phyloP scores from a whole-genome alignment of 2,113 vertebrate genomes.

The Pao palembangensis region DNA sequence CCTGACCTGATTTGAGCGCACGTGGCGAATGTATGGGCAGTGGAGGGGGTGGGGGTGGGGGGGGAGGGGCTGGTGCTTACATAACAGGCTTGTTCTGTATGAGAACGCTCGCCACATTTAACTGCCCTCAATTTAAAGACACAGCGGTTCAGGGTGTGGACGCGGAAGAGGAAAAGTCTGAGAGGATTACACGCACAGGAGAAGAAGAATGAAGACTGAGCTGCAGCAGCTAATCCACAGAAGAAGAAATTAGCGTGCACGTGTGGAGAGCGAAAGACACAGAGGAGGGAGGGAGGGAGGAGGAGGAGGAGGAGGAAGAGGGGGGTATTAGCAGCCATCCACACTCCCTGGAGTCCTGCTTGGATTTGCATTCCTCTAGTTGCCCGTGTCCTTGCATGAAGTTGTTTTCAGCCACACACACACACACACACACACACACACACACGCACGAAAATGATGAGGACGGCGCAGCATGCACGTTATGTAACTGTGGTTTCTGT shows the following conservation, averaged over 20 bases:
- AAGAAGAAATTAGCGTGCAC: slow-evolving; percentile 11
- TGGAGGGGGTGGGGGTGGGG: slow-evolving; percentile 5
- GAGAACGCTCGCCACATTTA: slow-evolving; percentile 37
- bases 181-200: slow-evolving; percentile 26
- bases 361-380: slow-evolving; percentile 36
- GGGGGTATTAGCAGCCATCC: slow-evolving; percentile 11
- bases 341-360: slow-evolving; percentile 18
- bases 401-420: not conserved
- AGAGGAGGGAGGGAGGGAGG: not conserved
- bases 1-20: slow-evolving; percentile 63
- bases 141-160: not conserved
- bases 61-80: slow-evolving; percentile 49
- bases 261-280: slow-evolving; percentile 15
- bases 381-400: not conserved
- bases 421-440: not conserved
- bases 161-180: not conserved
- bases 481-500: not conserved
- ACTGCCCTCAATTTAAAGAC: slow-evolving; percentile 3
- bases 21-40: slow-evolving; percentile 46
- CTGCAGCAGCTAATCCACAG: slow-evolving; percentile 34
- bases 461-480: not conserved
- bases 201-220: slow-evolving; percentile 16
- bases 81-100: slow-evolving; percentile 61
- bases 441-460: not conserved
- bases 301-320: too few species aligned